A percentile compares a stretch with the other conserved stretches of the same genome.
These are phyloP conservation scores for Gonocerus acuteangulatus DNA, from an alignment of 2,888 invertebrate species.

Conservation along the genomic window DNA sequence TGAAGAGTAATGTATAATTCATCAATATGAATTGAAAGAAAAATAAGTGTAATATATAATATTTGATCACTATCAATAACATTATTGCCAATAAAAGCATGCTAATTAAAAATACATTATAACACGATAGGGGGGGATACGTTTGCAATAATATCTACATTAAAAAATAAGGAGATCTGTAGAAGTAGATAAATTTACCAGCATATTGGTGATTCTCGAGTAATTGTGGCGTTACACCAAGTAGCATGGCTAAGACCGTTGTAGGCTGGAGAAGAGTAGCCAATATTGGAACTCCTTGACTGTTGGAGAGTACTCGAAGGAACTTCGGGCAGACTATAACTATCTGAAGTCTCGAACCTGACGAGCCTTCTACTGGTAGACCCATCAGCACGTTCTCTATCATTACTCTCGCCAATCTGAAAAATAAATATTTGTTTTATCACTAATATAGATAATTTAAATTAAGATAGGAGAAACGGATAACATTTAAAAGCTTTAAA, in stretches of 20 bases:
- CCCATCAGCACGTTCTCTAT: conserved; percentile 55
- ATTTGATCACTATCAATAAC: too few relatives aligned
- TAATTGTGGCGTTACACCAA: conserved; percentile 68
- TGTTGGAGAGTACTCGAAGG: conserved; percentile 45
- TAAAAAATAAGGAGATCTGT: too few relatives aligned
- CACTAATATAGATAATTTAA: not conserved
- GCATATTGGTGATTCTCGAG: conserved; percentile 61
- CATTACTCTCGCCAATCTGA: conserved; percentile 64
- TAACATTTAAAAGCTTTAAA: not conserved
- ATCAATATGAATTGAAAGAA: too few relatives aligned
- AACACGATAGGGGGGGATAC: too few relatives aligned
- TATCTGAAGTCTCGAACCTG: conserved; percentile 67
- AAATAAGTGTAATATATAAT: too few relatives aligned
- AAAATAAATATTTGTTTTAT: conserved; percentile 17
- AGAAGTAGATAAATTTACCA: conserved; percentile 48
- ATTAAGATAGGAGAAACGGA: not conserved
- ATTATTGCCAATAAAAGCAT: too few relatives aligned
- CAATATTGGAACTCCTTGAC: conserved; percentile 50
- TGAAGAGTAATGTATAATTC: too few relatives aligned
- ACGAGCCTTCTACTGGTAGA: conserved; percentile 52
- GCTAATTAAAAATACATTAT: too few relatives aligned
- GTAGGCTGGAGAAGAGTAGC: conserved; percentile 59
- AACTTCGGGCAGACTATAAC: conserved; percentile 72
- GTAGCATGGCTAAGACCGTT: conserved; percentile 68
- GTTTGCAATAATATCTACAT: too few relatives aligned